These are phyloP conservation scores for Melanerpes formicivorus DNA, from an alignment of 2,113 vertebrate genomes.

Conservation along the genomic window DNA sequence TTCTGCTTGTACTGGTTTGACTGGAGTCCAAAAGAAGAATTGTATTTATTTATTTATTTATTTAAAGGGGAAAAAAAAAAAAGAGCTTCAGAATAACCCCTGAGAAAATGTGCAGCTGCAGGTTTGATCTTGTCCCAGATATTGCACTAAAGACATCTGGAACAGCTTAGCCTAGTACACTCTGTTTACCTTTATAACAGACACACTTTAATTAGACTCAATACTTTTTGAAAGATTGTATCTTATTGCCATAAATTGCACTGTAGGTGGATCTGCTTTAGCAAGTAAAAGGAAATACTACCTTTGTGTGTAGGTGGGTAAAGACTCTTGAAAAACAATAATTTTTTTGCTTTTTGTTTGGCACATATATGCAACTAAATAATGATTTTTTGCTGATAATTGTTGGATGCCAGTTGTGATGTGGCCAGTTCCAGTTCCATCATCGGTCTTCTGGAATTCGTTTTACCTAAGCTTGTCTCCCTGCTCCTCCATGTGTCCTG, in stretches of 20 bases:
- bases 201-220: conserved; percentile 68
- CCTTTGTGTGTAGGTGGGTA: conserved; percentile 34
- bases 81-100: conserved; percentile 33
- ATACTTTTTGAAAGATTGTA: conserved; percentile 63
- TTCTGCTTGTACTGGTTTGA: neutral
- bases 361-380: neutral
- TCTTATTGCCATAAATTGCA: conserved; percentile 55
- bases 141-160: conserved; percentile 69
- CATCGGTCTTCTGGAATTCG: neutral
- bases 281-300: conserved; percentile 49
- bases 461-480: neutral
- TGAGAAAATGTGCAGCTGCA: conserved; percentile 72
- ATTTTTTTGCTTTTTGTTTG: conserved; percentile 25
- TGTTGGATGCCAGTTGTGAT: neutral
- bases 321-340: conserved; percentile 24
- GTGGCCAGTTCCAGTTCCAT: neutral
- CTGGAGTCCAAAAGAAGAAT: neutral
- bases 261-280: conserved; percentile 52
- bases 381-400: conserved; percentile 2
- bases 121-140: conserved; percentile 85
- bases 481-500: neutral
- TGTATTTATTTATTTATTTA: neutral
- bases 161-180: conserved; percentile 56
- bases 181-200: conserved; percentile 68
- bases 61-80: neutral